Base-by-base conservation (phyloP, 2,888 invertebrate genomes). In the Dolichomitus sp. region DNA sequence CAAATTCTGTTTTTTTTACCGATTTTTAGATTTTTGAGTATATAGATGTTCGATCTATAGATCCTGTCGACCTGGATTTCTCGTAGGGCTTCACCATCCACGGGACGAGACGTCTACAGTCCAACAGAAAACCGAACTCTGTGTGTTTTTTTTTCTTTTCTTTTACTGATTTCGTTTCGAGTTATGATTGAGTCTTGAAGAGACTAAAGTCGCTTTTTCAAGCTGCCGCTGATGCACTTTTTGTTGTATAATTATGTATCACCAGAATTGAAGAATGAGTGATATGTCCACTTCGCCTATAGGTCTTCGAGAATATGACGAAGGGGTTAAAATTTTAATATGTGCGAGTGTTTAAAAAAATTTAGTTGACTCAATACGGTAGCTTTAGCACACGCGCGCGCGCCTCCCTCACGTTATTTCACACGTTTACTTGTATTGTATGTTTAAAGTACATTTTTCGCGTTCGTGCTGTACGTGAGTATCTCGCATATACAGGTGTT, bases 361-460 rank as follows among this genome's bases (percentile, higher is more conserved):
- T 4, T 4, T 19, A 1, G 50, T 50, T 50, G 23, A 52, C 3
- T 11, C 9, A 23, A 9, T 23, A 57, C 30, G 57, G 57, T 3
- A 30, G 9, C 6, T 30, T 5, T 30, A 5, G 2, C 11, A 27
- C 66, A n/a, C 66, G 48, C 37, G 12, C 9, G 1, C 19, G 17
- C 23, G 4, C 65, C 27, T 17, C 65, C 65, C 42, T 23, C 54
- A 37, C 37, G 68, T 69, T 52, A 37, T 33, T 69, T 37, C 52
- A 45, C 42, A 70, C 57, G 40, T 73, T 73, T 74, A 11, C 0
- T 37, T 23, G 33, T 48, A 4, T 37, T 7, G 37, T 69, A 42
- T 30, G 19, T n/a, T 40, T 45, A 23, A 40, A 23, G 9, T 11
- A 23, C 52, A 52, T 52, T 52, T 52, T 37, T 37, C 37, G 37